Base-by-base conservation (phyloP, 2,113 vertebrate genomes). In the Pitta sordida region DNA sequence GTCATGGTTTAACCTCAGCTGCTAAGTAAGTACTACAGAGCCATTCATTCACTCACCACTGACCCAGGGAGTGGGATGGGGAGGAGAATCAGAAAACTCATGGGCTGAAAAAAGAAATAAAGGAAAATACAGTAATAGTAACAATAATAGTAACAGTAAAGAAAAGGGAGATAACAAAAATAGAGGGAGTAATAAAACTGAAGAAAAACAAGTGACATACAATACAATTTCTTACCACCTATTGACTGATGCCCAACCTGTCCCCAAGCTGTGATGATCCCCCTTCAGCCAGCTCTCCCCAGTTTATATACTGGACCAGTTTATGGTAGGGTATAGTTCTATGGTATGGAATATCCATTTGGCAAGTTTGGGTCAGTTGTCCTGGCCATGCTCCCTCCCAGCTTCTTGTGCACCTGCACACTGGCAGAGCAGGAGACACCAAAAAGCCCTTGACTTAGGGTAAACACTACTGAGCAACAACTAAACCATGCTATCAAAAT, bases 1-100 rank as follows among this genome's bases (percentile, higher is more conserved):
- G 17, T 10, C 0, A 0, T 46, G 52, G 20, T 30, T 73, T 52
- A 64, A 52, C 15, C 8, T 8, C 44, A 67, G 44, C 41, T 67
- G 52, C 19, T 27, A 88, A 52, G 27, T 21, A 24, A 52, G 9
- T 14, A n/a, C 17, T 32, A 21, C 59, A 67, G 0, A 59, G 15
- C 10, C 7, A 9, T 34, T 52, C 6, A 15, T 37, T 30, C 32
- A 30, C 29, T 39, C 1, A 5, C 6, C 44, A 3, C 4, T 4
- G 8, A 10, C 51, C 19, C 69, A 63, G 39, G 32, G 7, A 26
- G 20, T 29, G 27, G 29, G n/a, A 7, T 39, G 11, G 13, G 37
- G 13, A 46, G 27, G 13, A 74, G 37, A 59, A 52, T 34, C 37
- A 46, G 52, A 18, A 60, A 52, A 21, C 5, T 13, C 15, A 17